Evolutionary conservation across 2,888 invertebrate species (phyloP).

Genomic region (Gastracanthus pulcherrimus): DNA sequence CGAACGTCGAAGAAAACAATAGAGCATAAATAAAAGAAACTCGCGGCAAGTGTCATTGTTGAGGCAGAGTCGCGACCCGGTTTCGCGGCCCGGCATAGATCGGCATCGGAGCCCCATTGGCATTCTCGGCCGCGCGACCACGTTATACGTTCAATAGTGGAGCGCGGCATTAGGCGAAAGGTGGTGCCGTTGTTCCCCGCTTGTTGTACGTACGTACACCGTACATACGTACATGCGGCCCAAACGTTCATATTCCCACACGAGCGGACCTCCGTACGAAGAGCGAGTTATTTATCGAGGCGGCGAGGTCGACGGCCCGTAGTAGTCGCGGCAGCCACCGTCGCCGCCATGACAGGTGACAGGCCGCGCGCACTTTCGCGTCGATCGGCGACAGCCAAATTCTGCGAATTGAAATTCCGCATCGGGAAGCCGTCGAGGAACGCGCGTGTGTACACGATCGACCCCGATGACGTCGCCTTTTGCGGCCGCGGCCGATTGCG

Average conservation of each 20-base stretch:
- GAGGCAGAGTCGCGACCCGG: not conserved
- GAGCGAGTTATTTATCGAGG: conserved; percentile 57
- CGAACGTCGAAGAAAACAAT: not conserved
- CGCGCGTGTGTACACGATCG: conserved; percentile 5
- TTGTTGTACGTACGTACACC: too few species aligned
- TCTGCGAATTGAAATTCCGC: conserved; percentile 63
- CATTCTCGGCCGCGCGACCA: not conserved
- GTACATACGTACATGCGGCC: too few species aligned
- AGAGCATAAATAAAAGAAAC: not conserved
- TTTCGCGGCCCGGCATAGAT: not conserved
- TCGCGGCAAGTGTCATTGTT: not conserved
- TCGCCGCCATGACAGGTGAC: conserved; percentile 64
- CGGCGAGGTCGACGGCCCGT: conserved; percentile 62
- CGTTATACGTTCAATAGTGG: too few species aligned
- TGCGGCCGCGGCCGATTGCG: conserved; percentile 4
- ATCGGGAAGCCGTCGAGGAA: not conserved
- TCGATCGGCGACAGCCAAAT: conserved; percentile 63
- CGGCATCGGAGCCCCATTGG: not conserved
- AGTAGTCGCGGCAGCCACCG: too few species aligned
- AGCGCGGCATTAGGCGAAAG: conserved; percentile 8
- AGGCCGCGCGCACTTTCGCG: conserved; percentile 65
- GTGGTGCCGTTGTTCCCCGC: too few species aligned
- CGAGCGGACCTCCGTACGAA: not conserved
- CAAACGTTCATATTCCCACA: conserved; percentile 6
- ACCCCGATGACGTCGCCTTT: conserved; percentile 35